Percentiles rank a stretch among this genome's conserved stretches.
Evolutionary conservation across 2,797 vertebrate species (phyloP).

Genomic region (Sebastes minor): DNA sequence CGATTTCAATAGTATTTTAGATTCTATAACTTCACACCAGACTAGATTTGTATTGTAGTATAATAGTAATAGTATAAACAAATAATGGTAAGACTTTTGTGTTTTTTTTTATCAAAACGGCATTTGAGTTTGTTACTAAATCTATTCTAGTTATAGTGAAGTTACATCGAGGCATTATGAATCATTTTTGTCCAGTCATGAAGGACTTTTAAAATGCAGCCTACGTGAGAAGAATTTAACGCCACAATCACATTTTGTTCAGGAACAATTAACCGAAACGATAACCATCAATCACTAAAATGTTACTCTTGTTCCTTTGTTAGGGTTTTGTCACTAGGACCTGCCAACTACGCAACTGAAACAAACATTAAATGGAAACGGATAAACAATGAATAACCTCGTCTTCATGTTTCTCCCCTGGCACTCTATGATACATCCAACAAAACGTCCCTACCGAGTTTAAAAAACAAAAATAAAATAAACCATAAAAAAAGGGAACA

Average conservation of each 20-base stretch:
- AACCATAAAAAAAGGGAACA: conserved; percentile 66
- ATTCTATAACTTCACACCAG: conserved; percentile 38
- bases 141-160: conserved; percentile 49
- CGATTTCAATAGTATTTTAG: conserved; percentile 44
- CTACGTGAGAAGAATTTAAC: conserved; percentile 64
- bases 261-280: conserved; percentile 60
- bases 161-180: conserved; percentile 59
- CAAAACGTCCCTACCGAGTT: conserved; percentile 56
- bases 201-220: conserved; percentile 72
- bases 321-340: conserved; percentile 57
- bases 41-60: conserved; percentile 51
- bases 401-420: conserved; percentile 36
- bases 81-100: conserved; percentile 37
- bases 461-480: conserved; percentile 58
- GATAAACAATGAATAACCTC: conserved; percentile 55
- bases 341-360: conserved; percentile 67
- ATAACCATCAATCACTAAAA: conserved; percentile 68
- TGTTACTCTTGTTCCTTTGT: conserved; percentile 52
- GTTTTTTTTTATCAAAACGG: conserved; percentile 41
- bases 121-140: conserved; percentile 51
- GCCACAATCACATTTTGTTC: conserved; percentile 73
- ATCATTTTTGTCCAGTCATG: conserved; percentile 52
- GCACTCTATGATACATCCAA: conserved; percentile 61
- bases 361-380: conserved; percentile 68
- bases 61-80: conserved; percentile 13